Evolutionary conservation across 2,797 vertebrate genomes (phyloP).

Genomic region (Chiloscyllium punctatum): DNA sequence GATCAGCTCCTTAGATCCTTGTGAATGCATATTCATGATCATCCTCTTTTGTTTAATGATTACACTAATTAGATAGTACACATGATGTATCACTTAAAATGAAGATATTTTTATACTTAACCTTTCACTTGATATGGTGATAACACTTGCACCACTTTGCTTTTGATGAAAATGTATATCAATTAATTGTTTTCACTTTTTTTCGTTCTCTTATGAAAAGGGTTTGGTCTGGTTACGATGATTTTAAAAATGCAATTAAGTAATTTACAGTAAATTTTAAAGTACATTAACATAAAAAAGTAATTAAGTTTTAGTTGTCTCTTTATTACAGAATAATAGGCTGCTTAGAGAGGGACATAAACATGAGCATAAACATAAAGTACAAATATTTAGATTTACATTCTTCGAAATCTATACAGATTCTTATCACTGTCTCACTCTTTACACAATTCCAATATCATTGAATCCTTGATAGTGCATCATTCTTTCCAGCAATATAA

Average conservation of each 20-base stretch:
- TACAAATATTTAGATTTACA: no score
- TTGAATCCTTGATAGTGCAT: no score
- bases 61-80: neutral
- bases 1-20: neutral
- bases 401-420: no score
- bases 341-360: neutral
- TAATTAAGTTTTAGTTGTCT: neutral
- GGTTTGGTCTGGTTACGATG: neutral
- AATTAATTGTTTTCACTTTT: neutral
- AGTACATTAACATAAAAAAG: neutral
- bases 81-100: neutral
- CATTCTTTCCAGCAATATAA: no score
- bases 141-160: neutral
- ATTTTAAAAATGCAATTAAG: neutral
- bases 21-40: neutral
- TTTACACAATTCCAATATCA: no score
- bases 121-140: neutral
- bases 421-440: no score
- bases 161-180: neutral
- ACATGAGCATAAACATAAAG: neutral
- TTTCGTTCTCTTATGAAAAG: neutral
- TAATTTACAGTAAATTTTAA: neutral
- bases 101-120: neutral
- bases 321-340: neutral
- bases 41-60: neutral